These are phyloP conservation scores for Smittia aterrima DNA, from an alignment of 2,888 invertebrate genomes.

Conservation along the genomic window DNA sequence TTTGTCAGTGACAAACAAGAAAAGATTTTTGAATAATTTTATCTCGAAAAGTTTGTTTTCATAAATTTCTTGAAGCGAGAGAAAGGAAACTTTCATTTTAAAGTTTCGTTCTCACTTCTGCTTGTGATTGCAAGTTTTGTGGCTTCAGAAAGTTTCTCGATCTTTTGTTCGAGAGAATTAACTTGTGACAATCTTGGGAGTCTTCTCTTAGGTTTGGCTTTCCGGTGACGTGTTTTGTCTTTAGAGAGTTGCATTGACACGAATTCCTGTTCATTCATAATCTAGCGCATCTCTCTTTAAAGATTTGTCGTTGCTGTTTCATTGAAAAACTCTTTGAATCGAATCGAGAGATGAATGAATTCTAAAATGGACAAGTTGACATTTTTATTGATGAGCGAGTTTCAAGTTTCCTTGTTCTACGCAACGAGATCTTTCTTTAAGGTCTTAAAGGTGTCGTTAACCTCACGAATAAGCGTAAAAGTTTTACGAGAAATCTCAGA, in stretches of 20 bases:
- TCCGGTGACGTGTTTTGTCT: neutral
- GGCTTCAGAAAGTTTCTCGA: neutral
- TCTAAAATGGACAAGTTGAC: too few species aligned
- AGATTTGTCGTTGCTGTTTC: too few species aligned
- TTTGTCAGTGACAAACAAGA: neutral
- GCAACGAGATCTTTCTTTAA: too few species aligned
- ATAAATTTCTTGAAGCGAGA: neutral
- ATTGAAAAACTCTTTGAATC: too few species aligned
- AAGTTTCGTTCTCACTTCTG: neutral
- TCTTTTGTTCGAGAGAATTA: neutral
- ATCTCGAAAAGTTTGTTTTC: neutral
- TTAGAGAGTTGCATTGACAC: neutral
- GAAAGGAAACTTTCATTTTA: neutral
- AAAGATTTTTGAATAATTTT: neutral
- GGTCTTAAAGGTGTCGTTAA: too few species aligned
- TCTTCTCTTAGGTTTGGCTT: neutral
- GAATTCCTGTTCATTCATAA: neutral
- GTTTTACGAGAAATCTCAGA: too few species aligned
- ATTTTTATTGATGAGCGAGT: too few species aligned
- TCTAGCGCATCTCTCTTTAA: too few species aligned
- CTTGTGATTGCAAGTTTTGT: neutral
- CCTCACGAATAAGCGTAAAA: too few species aligned
- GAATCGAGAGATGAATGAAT: too few species aligned
- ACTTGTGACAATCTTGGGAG: neutral
- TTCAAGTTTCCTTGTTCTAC: too few species aligned